Evolutionary conservation across 2,888 invertebrate genomes (phyloP).

Genomic region (Pristionchus maxplancki): DNA sequence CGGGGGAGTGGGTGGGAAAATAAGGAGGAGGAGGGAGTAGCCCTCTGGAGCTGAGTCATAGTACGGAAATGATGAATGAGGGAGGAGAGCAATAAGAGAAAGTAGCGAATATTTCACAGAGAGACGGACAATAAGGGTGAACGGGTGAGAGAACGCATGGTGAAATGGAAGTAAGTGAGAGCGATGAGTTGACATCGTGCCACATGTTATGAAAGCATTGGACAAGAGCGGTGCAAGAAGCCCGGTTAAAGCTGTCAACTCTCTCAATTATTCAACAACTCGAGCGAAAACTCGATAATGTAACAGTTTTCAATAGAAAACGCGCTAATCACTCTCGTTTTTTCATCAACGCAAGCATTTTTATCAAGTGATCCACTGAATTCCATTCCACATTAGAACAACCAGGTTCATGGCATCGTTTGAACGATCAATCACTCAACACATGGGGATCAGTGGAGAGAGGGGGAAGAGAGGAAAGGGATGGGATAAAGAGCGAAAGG

Average conservation of each 20-base stretch:
- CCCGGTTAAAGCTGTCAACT: not conserved
- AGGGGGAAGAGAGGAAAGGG: not conserved
- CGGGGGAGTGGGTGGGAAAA: not conserved
- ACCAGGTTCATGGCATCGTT: not conserved
- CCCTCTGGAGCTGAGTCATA: not conserved
- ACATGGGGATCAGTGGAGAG: slow-evolving; percentile 1
- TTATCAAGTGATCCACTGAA: no score
- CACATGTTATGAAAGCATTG: not conserved
- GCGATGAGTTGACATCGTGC: not conserved
- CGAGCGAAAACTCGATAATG: no score
- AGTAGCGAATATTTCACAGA: slow-evolving; percentile 23
- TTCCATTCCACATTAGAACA: not conserved
- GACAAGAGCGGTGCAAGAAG: not conserved
- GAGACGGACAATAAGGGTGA: not conserved
- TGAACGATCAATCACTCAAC: slow-evolving; percentile 9
- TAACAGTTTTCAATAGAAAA: no score
- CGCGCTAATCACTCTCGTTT: no score
- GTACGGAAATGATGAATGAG: slow-evolving; percentile 36
- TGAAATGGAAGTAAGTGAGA: not conserved
- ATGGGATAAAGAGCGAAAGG: not conserved
- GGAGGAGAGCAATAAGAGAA: not conserved
- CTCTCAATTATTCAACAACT: no score
- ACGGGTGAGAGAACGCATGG: not conserved
- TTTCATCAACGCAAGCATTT: no score
- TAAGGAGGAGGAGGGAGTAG: not conserved